A percentile compares a stretch with the other conserved stretches of the same genome.
phyloP scores from a whole-genome alignment of 92 coral and sea anemone genomes.

The Metridium senile region DNA sequence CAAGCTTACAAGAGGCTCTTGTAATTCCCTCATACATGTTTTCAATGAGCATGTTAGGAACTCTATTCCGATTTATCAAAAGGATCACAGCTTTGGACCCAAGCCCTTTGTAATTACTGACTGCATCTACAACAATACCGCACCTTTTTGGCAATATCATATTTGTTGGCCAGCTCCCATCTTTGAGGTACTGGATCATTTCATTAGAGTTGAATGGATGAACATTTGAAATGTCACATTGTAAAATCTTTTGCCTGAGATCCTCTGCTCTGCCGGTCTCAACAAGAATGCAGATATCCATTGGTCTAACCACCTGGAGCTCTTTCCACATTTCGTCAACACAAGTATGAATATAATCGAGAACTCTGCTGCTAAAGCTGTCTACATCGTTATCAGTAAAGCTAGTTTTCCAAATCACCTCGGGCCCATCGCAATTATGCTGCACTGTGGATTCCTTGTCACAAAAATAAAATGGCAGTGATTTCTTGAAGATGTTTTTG shows the following conservation, averaged over 20 bases:
- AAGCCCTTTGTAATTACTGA: background rate
- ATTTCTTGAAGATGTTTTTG: slow-evolving; percentile 17
- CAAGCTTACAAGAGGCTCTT: slow-evolving; percentile 2
- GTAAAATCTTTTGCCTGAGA: background rate
- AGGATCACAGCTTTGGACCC: slow-evolving; percentile 14
- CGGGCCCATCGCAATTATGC: slow-evolving; percentile 16
- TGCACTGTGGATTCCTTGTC: background rate
- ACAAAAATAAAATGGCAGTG: slow-evolving; percentile 12
- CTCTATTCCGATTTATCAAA: background rate
- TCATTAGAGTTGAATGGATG: background rate
- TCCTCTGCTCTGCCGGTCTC: slow-evolving; percentile 5
- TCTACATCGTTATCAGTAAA: slow-evolving; percentile 15
- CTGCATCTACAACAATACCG: slow-evolving; percentile 7
- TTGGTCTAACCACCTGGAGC: background rate
- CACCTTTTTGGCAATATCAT: background rate
- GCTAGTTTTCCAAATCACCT: background rate
- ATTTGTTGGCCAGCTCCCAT: background rate
- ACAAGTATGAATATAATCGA: background rate
- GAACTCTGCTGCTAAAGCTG: background rate
- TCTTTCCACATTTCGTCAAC: background rate
- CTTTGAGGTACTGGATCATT: background rate
- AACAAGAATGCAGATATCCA: slow-evolving; percentile 12
- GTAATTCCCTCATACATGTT: slow-evolving; percentile 10
- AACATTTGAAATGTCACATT: background rate
- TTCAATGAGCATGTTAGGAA: background rate